phyloP scores from a whole-genome alignment of 2,888 invertebrate genomes.

The Fabriciana adippe region DNA sequence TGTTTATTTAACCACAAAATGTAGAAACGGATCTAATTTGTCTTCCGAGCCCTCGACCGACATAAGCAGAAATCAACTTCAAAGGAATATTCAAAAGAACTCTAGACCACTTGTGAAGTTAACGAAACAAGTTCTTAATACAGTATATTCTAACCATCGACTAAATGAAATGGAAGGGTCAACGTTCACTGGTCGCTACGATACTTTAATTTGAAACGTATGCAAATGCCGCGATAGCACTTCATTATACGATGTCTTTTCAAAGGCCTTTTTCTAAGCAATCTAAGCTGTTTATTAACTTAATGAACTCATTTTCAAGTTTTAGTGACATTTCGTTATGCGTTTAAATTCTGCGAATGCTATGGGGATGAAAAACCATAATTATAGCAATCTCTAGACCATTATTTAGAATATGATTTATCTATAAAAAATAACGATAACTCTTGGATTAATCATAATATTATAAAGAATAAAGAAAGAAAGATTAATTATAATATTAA shows the following conservation, averaged over 20 bases:
- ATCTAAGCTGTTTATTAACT: conserved; percentile 15
- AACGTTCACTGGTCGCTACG: conserved; percentile 9
- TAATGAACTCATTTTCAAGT: neutral
- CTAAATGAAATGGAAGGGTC: neutral
- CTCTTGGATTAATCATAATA: no score
- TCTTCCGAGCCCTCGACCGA: conserved; percentile 23
- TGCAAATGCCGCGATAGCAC: conserved; percentile 25
- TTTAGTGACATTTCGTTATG: no score
- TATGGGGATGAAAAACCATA: no score
- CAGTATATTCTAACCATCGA: conserved; percentile 8
- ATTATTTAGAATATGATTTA: no score
- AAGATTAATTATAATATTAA: no score
- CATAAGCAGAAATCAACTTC: conserved; percentile 31
- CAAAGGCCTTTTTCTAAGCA: conserved; percentile 19
- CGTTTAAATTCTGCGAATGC: no score
- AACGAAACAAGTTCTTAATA: neutral
- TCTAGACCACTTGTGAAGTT: conserved; percentile 5
- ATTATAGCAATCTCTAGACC: no score
- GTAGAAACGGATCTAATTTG: conserved; percentile 27
- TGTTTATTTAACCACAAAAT: conserved; percentile 24
- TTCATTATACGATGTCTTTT: conserved; percentile 22
- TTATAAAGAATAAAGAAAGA: no score
- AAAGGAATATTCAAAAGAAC: conserved; percentile 15
- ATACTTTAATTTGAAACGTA: conserved; percentile 28
- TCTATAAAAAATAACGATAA: no score